Percentiles rank a stretch among this genome's conserved stretches.
These are phyloP conservation scores for Agrochola circellaris DNA, from an alignment of 2,888 invertebrate genomes.

Conservation along the genomic window DNA sequence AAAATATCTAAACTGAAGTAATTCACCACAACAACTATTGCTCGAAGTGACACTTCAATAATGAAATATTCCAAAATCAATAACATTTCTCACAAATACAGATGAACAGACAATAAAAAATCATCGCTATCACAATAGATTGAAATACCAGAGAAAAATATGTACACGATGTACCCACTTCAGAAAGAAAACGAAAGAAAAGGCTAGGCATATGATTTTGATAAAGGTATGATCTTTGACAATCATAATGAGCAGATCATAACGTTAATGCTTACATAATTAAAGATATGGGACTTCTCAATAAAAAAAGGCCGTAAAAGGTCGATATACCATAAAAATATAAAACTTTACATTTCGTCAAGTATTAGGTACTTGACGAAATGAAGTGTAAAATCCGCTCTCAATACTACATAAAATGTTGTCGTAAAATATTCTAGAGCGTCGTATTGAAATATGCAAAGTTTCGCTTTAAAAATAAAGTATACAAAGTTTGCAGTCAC, in stretches of 20 bases:
- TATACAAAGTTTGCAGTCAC: slow-evolving; percentile 22
- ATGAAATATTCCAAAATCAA: too few species aligned
- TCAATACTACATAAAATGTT: slow-evolving; percentile 7
- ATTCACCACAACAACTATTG: too few species aligned
- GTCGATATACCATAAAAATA: not conserved
- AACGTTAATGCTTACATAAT: too few species aligned
- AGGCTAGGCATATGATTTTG: not conserved
- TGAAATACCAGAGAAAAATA: too few species aligned
- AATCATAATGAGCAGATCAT: not conserved
- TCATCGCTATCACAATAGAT: too few species aligned
- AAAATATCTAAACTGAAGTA: too few species aligned
- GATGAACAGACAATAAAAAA: too few species aligned
- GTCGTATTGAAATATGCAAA: slow-evolving; percentile 36
- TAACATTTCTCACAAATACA: too few species aligned
- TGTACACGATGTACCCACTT: too few species aligned
- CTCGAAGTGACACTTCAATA: too few species aligned
- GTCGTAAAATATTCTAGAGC: slow-evolving; percentile 24
- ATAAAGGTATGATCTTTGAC: not conserved
- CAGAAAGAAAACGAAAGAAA: too few species aligned
- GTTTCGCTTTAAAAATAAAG: slow-evolving; percentile 12
- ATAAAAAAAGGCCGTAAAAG: slow-evolving; percentile 16
- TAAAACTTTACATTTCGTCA: slow-evolving; percentile 9
- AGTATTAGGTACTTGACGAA: too few species aligned
- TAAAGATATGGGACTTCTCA: not conserved
- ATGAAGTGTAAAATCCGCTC: slow-evolving; percentile 38